Percentiles rank a stretch among this genome's conserved stretches.
These are phyloP conservation scores for Eupithecia centaureata DNA, from an alignment of 2,888 invertebrate genomes.

Conservation along the genomic window DNA sequence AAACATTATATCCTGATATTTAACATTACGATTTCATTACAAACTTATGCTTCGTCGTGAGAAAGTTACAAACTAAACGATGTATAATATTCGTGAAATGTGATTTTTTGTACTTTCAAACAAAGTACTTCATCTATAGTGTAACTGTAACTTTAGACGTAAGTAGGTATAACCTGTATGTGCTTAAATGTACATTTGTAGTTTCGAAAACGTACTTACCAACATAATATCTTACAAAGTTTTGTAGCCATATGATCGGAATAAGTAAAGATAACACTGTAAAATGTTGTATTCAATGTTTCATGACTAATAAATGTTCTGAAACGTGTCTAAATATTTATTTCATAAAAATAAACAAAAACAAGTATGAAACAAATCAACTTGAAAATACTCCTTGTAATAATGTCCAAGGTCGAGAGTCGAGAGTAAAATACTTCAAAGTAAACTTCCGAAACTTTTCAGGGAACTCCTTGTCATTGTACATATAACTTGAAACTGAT, in stretches of 20 bases:
- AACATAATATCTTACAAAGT: too few species aligned
- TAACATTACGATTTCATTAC: too few species aligned
- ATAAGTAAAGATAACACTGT: neutral
- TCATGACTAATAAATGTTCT: neutral
- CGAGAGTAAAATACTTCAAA: neutral
- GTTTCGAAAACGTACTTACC: neutral
- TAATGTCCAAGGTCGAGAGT: neutral
- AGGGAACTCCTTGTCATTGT: constrained; percentile 14
- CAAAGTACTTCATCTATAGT: too few species aligned
- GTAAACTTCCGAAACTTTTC: constrained; percentile 6
- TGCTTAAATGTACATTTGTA: neutral
- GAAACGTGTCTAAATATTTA: neutral
- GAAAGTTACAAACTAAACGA: too few species aligned
- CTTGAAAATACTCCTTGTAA: neutral
- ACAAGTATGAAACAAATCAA: neutral
- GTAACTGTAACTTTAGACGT: too few species aligned
- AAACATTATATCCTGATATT: too few species aligned
- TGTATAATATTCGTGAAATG: too few species aligned
- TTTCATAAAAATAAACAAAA: neutral
- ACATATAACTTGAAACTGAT: constrained; percentile 28
- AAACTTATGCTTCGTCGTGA: too few species aligned
- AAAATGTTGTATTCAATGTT: neutral
- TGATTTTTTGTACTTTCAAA: too few species aligned
- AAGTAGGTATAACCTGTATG: too few species aligned
- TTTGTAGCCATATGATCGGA: too few species aligned